Percentiles rank a stretch among this genome's conserved stretches.
These are phyloP conservation scores for Apteryx mantelli DNA, from an alignment of 2,113 vertebrate genomes.

Conservation along the genomic window DNA sequence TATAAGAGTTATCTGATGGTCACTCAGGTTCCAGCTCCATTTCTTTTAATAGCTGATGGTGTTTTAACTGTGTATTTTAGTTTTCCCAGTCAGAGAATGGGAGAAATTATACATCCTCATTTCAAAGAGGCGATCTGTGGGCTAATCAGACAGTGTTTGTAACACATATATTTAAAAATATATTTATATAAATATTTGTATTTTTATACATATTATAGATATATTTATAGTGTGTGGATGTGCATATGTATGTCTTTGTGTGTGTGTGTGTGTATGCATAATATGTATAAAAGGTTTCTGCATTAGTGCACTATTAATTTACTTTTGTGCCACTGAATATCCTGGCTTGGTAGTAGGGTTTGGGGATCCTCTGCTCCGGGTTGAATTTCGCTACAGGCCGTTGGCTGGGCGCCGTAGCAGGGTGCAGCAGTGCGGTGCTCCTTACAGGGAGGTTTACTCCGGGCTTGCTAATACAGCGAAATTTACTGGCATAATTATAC, in stretches of 20 bases:
- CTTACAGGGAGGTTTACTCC: constrained; percentile 30
- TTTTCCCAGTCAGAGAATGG: constrained; percentile 1
- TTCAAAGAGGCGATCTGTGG: constrained; percentile 8
- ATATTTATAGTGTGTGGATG: not conserved
- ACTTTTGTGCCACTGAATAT: not conserved
- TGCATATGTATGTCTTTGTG: not conserved
- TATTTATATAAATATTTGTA: not conserved
- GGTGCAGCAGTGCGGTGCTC: not conserved
- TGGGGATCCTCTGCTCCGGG: not conserved
- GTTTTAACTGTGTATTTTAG: constrained; percentile 31
- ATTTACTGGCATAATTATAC: constrained; percentile 73
- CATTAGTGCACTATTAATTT: not conserved
- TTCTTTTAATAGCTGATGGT: constrained; percentile 46
- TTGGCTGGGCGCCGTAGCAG: not conserved
- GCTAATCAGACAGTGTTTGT: constrained; percentile 45
- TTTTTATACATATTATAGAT: not conserved
- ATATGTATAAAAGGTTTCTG: not conserved
- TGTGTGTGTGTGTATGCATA: not conserved
- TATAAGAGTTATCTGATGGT: constrained; percentile 26
- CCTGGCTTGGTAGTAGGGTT: not conserved
- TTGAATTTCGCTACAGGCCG: not conserved
- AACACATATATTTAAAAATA: not conserved
- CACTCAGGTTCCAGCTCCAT: not conserved
- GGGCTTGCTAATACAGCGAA: constrained; percentile 61
- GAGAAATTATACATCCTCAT: constrained; percentile 30